Evolutionary conservation across 1,140 invertebrate genomes (phyloP).

Genomic region (Penaeus vannamei): DNA sequence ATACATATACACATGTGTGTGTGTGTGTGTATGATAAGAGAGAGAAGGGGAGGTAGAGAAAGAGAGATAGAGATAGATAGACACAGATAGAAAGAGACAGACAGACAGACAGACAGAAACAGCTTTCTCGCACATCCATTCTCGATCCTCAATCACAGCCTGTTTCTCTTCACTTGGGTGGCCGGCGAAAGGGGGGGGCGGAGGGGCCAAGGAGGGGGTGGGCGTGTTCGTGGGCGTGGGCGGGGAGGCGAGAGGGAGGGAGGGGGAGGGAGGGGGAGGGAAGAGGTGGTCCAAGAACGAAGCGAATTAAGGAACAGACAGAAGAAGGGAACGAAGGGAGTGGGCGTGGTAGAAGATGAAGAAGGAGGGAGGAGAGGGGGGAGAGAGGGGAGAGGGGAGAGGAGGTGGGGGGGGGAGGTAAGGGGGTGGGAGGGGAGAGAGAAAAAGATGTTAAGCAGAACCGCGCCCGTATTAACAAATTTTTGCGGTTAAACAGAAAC

Average conservation of each 20-base stretch:
- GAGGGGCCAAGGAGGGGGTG: no score
- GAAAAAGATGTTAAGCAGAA: constrained; percentile 18
- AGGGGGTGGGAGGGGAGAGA: background rate
- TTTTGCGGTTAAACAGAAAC: constrained; percentile 40
- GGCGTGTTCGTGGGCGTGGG: no score
- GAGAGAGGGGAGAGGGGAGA: no score
- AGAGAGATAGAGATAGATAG: background rate
- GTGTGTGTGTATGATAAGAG: no score
- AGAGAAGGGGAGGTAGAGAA: no score
- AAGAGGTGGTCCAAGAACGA: background rate
- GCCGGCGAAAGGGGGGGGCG: no score
- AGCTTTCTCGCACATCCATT: no score
- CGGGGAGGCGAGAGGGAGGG: no score
- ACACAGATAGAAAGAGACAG: background rate
- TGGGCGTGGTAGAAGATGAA: background rate
- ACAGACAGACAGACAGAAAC: background rate
- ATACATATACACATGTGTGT: no score
- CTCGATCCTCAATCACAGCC: no score
- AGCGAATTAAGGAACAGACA: background rate
- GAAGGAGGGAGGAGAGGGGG: background rate
- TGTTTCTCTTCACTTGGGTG: no score
- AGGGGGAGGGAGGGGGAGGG: background rate
- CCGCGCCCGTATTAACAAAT: constrained; percentile 31
- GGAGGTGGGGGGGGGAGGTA: background rate
- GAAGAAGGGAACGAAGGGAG: background rate